phyloP scores from a whole-genome alignment of 2,113 vertebrate species.

The Carassius auratus region DNA sequence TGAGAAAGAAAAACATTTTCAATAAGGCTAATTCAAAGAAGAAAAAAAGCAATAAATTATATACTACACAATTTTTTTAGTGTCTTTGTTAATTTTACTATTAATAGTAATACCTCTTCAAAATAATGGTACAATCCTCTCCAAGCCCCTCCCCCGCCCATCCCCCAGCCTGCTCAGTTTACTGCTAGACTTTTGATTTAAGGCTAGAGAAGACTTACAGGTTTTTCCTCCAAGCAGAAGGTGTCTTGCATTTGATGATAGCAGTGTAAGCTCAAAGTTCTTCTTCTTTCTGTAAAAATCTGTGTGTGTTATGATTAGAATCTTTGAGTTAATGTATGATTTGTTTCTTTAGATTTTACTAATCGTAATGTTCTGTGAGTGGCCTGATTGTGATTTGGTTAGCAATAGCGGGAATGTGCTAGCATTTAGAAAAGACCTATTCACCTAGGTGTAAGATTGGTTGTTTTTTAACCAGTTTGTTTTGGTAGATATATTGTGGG shows the following conservation, averaged over 20 bases:
- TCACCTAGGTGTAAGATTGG: background rate
- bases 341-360: too few species aligned
- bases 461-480: background rate
- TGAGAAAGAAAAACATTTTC: background rate
- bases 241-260: slow-evolving; percentile 29
- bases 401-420: background rate
- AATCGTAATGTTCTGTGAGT: background rate
- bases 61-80: background rate
- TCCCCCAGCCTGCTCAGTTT: background rate
- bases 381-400: background rate
- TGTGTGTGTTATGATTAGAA: background rate
- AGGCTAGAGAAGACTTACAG: background rate
- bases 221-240: background rate
- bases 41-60: background rate
- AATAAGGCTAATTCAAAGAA: background rate
- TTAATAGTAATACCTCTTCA: background rate
- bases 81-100: background rate
- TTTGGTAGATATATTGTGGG: background rate
- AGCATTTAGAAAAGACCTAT: background rate
- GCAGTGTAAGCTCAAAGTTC: background rate
- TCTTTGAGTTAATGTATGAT: background rate
- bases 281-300: background rate
- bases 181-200: background rate
- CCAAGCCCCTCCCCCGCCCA: background rate
- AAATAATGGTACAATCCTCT: background rate